Base-by-base conservation (phyloP, 2,113 vertebrate genomes). In the Cranoglanis bouderius region DNA sequence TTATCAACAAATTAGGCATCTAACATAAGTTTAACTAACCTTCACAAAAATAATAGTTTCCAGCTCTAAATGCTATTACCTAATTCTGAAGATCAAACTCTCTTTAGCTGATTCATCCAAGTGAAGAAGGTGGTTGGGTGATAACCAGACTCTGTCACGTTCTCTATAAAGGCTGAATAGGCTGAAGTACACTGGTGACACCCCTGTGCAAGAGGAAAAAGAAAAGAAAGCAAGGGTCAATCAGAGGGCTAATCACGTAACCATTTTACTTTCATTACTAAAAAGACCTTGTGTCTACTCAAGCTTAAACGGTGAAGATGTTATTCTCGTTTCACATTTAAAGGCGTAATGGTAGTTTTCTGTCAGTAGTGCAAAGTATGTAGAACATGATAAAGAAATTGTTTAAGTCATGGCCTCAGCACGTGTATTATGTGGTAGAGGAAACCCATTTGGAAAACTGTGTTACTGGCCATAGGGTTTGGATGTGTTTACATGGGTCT, bases 91-190 rank as follows among this genome's bases (percentile, higher is more conserved):
- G 82, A 97, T 94, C 72, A 99, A 83, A 16, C 4, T 94, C 90
- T 97, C 95, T 61, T 90, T 95, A 75, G 94, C 91, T 78, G 96
- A 88, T 86, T 96, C 96, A 87, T 97, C 94, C 88, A 98, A 57
- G 74, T 97, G 97, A 92, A 99, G 97, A 93, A 97, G 91, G 89
- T 99, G 96, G 93, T 97, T 99, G 74, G 97, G 97, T 18, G 98
- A 96, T 92, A 98, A 97, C 98, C 98, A 99, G 81, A 95, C 94
- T 81, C 94, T 92, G 88, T 99, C 97, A 67, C 93, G 91, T 93
- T 99, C 96, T 92, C 91, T 97, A 96, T 98, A 98, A 89, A 99
- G 95, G 53, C 96, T 96, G 94, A 99, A 99, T 93, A 99, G 94
- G 90, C 92, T 97, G 91, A 93, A 95, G 93, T 98, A 98, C 85